These are phyloP conservation scores for Merodon equestris DNA, from an alignment of 2,888 invertebrate species.

Conservation along the genomic window DNA sequence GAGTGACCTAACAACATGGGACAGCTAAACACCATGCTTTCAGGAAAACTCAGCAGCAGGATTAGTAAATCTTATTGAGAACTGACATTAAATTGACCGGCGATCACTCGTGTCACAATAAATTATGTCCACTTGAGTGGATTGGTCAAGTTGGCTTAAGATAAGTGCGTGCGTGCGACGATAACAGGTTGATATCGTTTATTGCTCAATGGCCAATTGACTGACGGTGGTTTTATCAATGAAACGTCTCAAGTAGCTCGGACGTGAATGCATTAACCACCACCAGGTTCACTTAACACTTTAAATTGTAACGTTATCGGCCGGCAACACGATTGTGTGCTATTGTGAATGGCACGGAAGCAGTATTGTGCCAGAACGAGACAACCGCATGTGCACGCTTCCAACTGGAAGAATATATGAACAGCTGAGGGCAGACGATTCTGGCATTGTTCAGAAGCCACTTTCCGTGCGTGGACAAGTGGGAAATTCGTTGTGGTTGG, in stretches of 20 bases:
- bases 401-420: slow-evolving; percentile 62
- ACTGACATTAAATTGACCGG: slow-evolving; percentile 10
- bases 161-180: slow-evolving; percentile 59
- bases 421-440: slow-evolving; percentile 60
- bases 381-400: slow-evolving; percentile 7
- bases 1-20: background rate
- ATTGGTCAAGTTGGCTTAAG: slow-evolving; percentile 44
- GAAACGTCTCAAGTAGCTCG: background rate
- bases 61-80: slow-evolving; percentile 17
- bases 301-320: slow-evolving; percentile 29
- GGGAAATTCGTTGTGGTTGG: slow-evolving; percentile 30
- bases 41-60: slow-evolving; percentile 8
- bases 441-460: slow-evolving; percentile 61
- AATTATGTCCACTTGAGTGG: slow-evolving; percentile 17
- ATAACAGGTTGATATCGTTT: slow-evolving; percentile 38
- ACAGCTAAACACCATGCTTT: background rate
- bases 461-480: slow-evolving; percentile 33
- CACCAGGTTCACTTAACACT: background rate
- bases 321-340: slow-evolving; percentile 8
- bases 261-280: background rate
- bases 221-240: background rate
- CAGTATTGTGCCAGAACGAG: slow-evolving; percentile 23
- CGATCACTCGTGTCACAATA: slow-evolving; percentile 36
- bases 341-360: slow-evolving; percentile 53
- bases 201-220: background rate